phyloP scores from a whole-genome alignment of 2,113 vertebrate species.

The Phalacrocorax carbo region DNA sequence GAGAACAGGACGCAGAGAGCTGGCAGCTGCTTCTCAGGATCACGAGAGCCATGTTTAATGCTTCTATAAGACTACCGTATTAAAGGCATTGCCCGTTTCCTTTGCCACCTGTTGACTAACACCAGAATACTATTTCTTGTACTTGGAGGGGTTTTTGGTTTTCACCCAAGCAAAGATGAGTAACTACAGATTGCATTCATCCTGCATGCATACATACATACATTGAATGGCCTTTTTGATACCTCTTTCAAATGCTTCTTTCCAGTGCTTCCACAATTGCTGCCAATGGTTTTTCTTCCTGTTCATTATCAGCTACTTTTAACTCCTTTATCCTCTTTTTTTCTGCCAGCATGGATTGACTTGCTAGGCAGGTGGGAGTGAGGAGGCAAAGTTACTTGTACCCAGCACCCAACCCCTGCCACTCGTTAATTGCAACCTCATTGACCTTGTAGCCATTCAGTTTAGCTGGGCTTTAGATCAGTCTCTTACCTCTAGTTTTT shows the following conservation, averaged over 20 bases:
- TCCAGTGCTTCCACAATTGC: not conserved
- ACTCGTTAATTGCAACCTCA: not conserved
- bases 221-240: not conserved
- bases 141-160: not conserved
- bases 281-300: not conserved
- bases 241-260: not conserved
- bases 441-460: not conserved
- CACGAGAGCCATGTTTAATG: not conserved
- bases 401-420: not conserved
- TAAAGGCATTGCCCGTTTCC: not conserved
- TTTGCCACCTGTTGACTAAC: not conserved
- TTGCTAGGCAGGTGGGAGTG: not conserved
- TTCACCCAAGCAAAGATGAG: not conserved
- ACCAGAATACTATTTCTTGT: not conserved
- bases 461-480: not conserved
- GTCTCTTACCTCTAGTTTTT: not conserved
- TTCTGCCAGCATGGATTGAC: not conserved
- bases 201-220: not conserved
- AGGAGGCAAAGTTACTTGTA: not conserved
- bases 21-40: not conserved
- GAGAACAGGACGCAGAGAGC: not conserved
- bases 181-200: not conserved
- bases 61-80: not conserved
- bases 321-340: not conserved
- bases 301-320: not conserved